A percentile compares a stretch with the other conserved stretches of the same genome.
These are phyloP conservation scores for Diorhabda elongata DNA, from an alignment of 1,140 invertebrate species.

Conservation along the genomic window DNA sequence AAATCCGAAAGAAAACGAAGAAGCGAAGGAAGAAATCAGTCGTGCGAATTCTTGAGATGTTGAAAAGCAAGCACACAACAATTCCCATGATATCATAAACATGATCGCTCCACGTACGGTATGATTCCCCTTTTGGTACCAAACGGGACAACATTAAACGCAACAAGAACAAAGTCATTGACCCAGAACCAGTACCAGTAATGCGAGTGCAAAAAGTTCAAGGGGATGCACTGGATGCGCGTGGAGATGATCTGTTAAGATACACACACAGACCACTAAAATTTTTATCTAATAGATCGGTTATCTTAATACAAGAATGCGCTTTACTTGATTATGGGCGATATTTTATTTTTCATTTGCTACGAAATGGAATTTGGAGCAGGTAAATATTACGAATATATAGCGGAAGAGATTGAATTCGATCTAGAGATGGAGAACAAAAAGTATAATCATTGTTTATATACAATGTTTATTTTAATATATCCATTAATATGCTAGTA, in stretches of 20 bases:
- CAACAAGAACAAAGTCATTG: conserved; percentile 35
- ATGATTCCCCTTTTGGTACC: conserved; percentile 38
- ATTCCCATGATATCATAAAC: conserved; percentile 34
- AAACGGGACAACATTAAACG: conserved; percentile 35
- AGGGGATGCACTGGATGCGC: not conserved
- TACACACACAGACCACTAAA: not conserved
- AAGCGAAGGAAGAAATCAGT: conserved; percentile 20
- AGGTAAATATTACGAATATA: too few relatives aligned
- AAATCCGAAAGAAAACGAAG: conserved; percentile 16
- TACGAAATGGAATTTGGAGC: too few relatives aligned
- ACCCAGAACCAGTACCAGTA: conserved; percentile 21
- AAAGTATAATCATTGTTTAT: too few relatives aligned
- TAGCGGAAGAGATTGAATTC: too few relatives aligned
- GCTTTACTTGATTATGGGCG: too few relatives aligned
- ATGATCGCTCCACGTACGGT: conserved; percentile 33
- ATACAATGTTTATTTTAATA: too few relatives aligned
- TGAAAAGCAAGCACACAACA: conserved; percentile 17
- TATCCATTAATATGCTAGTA: too few relatives aligned
- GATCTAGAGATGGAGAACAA: too few relatives aligned
- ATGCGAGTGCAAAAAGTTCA: not conserved
- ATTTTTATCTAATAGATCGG: not conserved
- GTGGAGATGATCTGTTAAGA: not conserved
- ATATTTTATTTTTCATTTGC: too few relatives aligned
- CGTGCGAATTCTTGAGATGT: conserved; percentile 20
- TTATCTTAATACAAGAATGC: too few relatives aligned